phyloP scores from a whole-genome alignment of 2,888 invertebrate genomes.

The Zele albiditarsus region DNA sequence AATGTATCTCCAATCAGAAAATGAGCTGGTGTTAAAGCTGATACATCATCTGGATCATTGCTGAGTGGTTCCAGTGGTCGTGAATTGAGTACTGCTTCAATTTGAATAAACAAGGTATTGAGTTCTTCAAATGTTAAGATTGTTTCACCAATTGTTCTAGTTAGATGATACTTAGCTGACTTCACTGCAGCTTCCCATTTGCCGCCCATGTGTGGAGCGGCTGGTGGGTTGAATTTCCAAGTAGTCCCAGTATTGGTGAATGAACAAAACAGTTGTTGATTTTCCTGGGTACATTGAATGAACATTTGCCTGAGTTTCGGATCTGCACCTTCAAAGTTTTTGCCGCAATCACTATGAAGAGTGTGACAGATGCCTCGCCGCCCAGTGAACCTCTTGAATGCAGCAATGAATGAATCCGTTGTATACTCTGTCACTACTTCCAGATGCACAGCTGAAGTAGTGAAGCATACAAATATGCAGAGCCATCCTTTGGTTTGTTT shows the following conservation, averaged over 20 bases:
- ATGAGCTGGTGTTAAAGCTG: constrained; percentile 46
- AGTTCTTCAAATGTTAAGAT: constrained; percentile 33
- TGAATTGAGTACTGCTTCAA: constrained; percentile 50
- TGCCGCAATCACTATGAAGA: constrained; percentile 43
- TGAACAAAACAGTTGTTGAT: neutral
- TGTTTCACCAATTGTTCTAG: constrained; percentile 10
- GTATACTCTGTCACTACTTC: constrained; percentile 39
- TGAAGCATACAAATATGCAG: constrained; percentile 52
- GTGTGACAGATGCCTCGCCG: constrained; percentile 35
- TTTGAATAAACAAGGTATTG: constrained; percentile 29
- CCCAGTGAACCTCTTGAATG: constrained; percentile 35
- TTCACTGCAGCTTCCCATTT: constrained; percentile 39
- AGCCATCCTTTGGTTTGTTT: constrained; percentile 48
- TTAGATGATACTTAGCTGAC: constrained; percentile 31
- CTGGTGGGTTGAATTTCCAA: constrained; percentile 36
- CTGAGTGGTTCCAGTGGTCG: constrained; percentile 44
- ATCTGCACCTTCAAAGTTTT: constrained; percentile 43
- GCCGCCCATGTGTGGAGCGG: constrained; percentile 38
- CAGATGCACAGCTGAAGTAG: constrained; percentile 51
- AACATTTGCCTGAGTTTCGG: neutral
- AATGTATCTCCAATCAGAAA: constrained; percentile 38
- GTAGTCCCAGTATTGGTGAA: constrained; percentile 9
- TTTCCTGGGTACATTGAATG: too few relatives aligned
- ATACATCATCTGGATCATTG: too few relatives aligned
- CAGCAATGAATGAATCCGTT: constrained; percentile 38